phyloP scores from a whole-genome alignment of 2,113 vertebrate species.

The Cyprinodon brontotheroides region DNA sequence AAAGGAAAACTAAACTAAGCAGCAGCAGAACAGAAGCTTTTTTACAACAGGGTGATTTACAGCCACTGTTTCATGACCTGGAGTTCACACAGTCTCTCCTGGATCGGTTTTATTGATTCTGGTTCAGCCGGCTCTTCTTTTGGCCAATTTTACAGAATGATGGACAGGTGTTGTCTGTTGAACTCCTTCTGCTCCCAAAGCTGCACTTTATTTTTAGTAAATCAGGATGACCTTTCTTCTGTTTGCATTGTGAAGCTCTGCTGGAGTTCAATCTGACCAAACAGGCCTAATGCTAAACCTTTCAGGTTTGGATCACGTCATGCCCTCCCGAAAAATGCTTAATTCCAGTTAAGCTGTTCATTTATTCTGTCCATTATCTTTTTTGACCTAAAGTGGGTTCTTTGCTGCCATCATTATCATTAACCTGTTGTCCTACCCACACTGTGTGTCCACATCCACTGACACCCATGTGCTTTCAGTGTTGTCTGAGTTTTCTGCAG shows the following conservation, averaged over 20 bases:
- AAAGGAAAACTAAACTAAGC: neutral
- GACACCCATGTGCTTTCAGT: too few relatives aligned
- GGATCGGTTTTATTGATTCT: neutral
- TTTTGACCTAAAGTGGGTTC: too few relatives aligned
- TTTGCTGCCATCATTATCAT: too few relatives aligned
- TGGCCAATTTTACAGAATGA: neutral
- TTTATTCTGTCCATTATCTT: too few relatives aligned
- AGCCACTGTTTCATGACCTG: neutral
- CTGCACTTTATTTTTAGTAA: neutral
- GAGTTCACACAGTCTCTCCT: neutral
- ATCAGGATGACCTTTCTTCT: neutral
- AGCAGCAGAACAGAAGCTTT: neutral
- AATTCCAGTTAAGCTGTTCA: too few relatives aligned
- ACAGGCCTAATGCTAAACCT: neutral
- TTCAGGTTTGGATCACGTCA: neutral
- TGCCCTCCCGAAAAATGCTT: neutral
- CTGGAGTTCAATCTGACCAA: neutral
- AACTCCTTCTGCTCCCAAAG: neutral
- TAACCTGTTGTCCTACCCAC: too few relatives aligned
- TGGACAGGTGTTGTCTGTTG: neutral
- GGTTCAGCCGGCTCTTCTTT: neutral
- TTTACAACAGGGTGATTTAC: neutral
- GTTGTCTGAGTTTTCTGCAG: too few relatives aligned
- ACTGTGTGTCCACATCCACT: too few relatives aligned
- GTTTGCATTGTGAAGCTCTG: neutral